phyloP scores from a whole-genome alignment of 2,113 vertebrate genomes.

The Anoura caudifer region DNA sequence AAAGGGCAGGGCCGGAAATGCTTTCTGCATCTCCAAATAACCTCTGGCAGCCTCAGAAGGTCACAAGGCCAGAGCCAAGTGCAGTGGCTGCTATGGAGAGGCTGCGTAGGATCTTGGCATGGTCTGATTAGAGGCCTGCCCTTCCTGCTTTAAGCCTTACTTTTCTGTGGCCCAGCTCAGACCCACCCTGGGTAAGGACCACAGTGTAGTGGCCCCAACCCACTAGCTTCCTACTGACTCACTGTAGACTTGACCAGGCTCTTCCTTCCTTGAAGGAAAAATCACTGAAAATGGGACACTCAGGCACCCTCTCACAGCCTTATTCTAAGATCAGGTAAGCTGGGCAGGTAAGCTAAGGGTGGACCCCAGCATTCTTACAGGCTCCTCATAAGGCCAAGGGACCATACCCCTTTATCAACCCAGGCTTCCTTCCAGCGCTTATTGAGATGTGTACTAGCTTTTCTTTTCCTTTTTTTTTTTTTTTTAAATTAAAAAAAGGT shows the following conservation, averaged over 20 bases:
- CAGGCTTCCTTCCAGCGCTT: background rate
- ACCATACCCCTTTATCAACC: background rate
- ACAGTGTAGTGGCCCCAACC: background rate
- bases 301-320: background rate
- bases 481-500: no score
- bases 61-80: background rate
- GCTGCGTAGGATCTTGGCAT: background rate
- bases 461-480: no score
- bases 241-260: background rate
- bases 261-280: background rate
- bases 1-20: conserved; percentile 65
- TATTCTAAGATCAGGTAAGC: background rate
- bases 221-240: background rate
- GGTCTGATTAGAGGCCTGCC: background rate
- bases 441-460: background rate
- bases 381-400: background rate
- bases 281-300: background rate
- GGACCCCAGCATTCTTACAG: background rate
- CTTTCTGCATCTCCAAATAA: conserved; percentile 68
- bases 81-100: background rate
- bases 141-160: conserved; percentile 27
- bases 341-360: background rate
- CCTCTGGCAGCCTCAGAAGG: conserved; percentile 58
- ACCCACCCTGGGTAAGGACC: background rate
- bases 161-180: background rate